Conservation (phyloP, 2,113 vertebrate species). For the Probosciger aterrimus region DNA sequence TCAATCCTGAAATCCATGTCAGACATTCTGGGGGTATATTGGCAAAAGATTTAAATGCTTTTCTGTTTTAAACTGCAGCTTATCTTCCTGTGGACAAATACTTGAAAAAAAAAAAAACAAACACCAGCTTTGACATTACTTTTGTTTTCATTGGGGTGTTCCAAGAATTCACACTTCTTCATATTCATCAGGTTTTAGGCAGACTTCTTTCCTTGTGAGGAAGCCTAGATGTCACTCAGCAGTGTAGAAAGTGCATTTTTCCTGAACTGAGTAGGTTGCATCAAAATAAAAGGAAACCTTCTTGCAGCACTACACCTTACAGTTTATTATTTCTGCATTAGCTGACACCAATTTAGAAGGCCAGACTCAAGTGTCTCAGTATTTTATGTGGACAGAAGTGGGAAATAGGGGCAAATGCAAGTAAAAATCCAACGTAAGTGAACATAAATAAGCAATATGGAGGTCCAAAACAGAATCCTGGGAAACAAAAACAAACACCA, state of each 20-base stretch:
- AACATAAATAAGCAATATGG: neutral
- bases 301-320: neutral
- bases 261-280: neutral
- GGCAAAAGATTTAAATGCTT: neutral
- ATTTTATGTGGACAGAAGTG: neutral
- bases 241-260: neutral
- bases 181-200: neutral
- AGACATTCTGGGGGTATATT: neutral
- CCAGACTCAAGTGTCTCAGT: neutral
- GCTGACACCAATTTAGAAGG: neutral
- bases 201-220: neutral
- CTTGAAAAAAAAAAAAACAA: neutral
- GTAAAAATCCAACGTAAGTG: neutral
- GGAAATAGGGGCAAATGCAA: fast-evolving
- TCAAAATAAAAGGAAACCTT: neutral
- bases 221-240: neutral
- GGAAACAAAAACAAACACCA: neutral
- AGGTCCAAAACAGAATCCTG: neutral
- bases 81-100: neutral
- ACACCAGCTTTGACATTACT: neutral
- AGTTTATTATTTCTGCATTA: neutral
- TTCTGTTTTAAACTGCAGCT: neutral
- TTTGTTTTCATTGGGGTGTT: neutral
- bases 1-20: neutral
- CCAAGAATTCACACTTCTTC: neutral